Conservation (phyloP, 2,113 vertebrate species). For the Saguinus midas region DNA sequence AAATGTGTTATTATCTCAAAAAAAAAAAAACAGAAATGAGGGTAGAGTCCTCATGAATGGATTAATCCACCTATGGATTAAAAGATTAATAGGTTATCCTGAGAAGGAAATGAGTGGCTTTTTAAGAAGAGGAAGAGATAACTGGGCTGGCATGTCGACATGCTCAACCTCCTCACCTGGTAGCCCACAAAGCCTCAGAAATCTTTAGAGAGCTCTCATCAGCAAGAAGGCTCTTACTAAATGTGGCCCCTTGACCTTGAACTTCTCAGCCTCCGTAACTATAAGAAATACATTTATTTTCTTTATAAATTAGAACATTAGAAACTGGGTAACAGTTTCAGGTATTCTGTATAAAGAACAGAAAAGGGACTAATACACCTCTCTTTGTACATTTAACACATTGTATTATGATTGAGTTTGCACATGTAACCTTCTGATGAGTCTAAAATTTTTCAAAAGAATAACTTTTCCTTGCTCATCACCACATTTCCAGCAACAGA, state of each 20-base stretch:
- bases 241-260: background rate
- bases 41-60: background rate
- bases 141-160: background rate
- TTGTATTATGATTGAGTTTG: background rate
- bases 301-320: background rate
- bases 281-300: background rate
- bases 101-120: background rate
- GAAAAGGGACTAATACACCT: background rate
- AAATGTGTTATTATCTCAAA: too few species aligned
- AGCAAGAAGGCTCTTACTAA: background rate
- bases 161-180: background rate
- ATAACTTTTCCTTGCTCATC: background rate
- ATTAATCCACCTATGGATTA: background rate
- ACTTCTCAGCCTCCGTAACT: background rate
- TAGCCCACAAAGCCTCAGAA: background rate
- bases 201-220: background rate
- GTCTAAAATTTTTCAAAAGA: background rate
- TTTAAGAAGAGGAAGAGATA: background rate
- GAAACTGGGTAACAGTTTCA: background rate
- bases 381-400: background rate
- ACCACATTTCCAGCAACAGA: background rate
- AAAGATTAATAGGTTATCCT: background rate
- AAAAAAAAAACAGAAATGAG: too few species aligned
- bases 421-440: background rate
- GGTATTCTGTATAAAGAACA: background rate